These are phyloP conservation scores for Helarctos malayanus DNA, from an alignment of 2,797 vertebrate species.

Conservation along the genomic window DNA sequence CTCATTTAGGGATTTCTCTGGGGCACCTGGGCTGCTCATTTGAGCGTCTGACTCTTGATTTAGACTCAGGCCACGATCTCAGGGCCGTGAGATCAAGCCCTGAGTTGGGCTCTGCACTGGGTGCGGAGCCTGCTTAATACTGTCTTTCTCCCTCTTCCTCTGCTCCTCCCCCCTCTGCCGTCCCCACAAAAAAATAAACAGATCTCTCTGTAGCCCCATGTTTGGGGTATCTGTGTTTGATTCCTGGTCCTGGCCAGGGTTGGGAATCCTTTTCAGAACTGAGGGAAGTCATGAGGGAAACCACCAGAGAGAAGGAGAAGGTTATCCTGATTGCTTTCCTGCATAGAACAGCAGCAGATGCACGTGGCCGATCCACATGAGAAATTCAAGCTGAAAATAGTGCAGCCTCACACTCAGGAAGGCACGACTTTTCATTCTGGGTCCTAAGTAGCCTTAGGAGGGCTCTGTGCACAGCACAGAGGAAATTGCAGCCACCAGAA, in stretches of 20 bases:
- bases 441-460: background rate
- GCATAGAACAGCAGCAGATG: background rate
- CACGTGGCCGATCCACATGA: background rate
- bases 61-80: background rate
- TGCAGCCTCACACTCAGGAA: background rate
- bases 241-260: too few species aligned
- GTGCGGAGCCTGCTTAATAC: background rate
- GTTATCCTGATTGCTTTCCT: background rate
- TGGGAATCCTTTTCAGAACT: background rate
- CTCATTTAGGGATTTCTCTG: background rate
- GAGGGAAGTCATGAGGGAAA: background rate
- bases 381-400: conserved; percentile 17
- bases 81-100: background rate
- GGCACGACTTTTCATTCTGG: background rate
- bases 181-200: background rate
- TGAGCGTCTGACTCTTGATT: background rate
- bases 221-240: background rate
- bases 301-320: background rate
- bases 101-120: background rate
- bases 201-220: background rate
- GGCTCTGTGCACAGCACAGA: background rate
- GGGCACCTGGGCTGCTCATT: background rate
- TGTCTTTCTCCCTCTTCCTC: background rate
- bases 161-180: background rate
- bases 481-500: too few species aligned